Base-by-base conservation (phyloP, 2,888 invertebrate genomes). In the Standfussiana lucernea region DNA sequence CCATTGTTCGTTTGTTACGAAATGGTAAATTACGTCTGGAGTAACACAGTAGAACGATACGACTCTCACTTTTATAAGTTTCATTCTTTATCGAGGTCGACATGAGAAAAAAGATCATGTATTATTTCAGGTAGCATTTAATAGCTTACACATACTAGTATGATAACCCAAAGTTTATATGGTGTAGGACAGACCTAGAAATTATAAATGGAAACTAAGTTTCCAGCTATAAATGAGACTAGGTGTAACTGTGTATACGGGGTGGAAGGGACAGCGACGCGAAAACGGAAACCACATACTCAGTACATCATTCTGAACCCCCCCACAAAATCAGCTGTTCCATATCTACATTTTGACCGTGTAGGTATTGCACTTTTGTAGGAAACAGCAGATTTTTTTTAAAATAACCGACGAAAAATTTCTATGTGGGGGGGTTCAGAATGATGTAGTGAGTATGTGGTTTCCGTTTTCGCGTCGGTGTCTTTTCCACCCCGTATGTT, bases 1-100 rank as follows among this genome's bases (percentile, higher is more conserved):
- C 85, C 72, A 86, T 86, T 86, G 84, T 86, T 83, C 68, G 70
- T 56, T 65, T 75, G 61, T 86, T 79, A 82, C 75, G 73, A 78
- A 69, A 80, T 71, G 35, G 62, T 45, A 64, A 74, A 77, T 80
- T 79, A 69, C 59, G 50, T 62, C 50, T 68, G 64, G 32, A 80
- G 66, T 74, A 62, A 47, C 62, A 45, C 28, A 67, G 47, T 56
- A 50, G 64, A 77, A 65, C 68, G 64, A 68, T 69, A 62, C 59
- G 11, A 81, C 80, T 85, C 71, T 84, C 86, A 73, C 86, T 84
- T 65, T 82, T 42, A 40, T 40, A 64, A 18, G 10, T 50, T 56
- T 72, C 24, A 28, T 75, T 64, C 6, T 47, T 21, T 65, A 59
- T 15, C 3, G 65, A 69, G 47, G 61, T 50, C 28, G 35, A 79